Percentiles rank a stretch among this genome's conserved stretches.
Conservation (phyloP, 1,140 invertebrate species). For the Heliconius congener region DNA sequence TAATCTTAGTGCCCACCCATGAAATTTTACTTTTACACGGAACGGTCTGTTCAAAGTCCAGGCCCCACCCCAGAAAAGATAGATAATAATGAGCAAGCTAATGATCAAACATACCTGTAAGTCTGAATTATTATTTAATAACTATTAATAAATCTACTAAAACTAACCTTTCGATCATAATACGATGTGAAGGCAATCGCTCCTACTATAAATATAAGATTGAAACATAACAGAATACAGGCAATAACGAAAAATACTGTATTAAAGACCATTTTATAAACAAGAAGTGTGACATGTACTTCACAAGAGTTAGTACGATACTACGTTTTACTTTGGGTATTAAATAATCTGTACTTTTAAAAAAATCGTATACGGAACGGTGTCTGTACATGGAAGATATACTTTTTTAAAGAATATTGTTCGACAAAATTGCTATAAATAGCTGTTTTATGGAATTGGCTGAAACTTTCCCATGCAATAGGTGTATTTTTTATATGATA, state of each 20-base stretch:
- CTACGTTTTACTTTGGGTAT: not conserved
- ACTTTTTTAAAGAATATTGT: no score
- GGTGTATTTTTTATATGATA: no score
- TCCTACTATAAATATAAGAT: slow-evolving; percentile 40
- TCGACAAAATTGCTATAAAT: no score
- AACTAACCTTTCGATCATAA: slow-evolving; percentile 29
- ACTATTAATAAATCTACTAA: not conserved
- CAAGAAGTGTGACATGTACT: not conserved
- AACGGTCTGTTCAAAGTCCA: no score
- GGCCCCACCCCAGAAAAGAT: no score
- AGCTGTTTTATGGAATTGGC: no score
- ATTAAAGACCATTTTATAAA: slow-evolving; percentile 8
- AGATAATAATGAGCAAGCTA: no score
- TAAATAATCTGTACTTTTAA: not conserved
- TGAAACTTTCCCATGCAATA: no score
- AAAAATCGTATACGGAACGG: not conserved
- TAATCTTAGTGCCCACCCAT: no score
- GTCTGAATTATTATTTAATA: not conserved
- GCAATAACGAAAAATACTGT: slow-evolving; percentile 32
- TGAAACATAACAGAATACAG: slow-evolving; percentile 30
- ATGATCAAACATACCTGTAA: not conserved
- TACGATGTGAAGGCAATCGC: slow-evolving; percentile 27
- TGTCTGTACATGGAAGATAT: no score
- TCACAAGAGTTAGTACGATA: not conserved
- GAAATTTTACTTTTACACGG: no score